Base-by-base conservation (phyloP, 1,140 invertebrate genomes). In the Pollicipes pollicipes region DNA sequence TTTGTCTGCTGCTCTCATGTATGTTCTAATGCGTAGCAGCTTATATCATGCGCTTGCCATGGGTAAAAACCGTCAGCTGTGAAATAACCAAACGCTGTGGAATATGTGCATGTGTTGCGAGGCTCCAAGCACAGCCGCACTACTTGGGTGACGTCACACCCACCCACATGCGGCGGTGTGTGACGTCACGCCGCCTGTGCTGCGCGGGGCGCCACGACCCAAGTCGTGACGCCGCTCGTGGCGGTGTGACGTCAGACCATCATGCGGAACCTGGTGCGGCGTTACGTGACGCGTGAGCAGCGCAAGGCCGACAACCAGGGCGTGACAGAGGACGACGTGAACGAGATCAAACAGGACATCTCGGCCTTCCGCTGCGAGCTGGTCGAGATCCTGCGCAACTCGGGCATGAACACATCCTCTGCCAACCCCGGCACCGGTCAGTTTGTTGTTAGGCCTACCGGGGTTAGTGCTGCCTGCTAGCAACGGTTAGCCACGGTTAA, bases 321-420 rank as follows among this genome's bases (percentile, higher is more conserved):
- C n/a, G 95, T 98, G 13, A 97, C 94, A 0, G 95, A 97, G 81
- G 95, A 98, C 78, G 95, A 98, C 81, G 91, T 98, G 35, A 98
- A 97, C 80, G 95, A 99, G 83, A 97, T 98, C 73, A 98, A 98
- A 81, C 95, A 98, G 81, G 95, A 97, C 79, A 96, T 98, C 71
- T 93, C 90, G 67, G 90, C 92, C 4, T 94, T 96, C 81, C 86
- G 92, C 66, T 95, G 90, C 81, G 95, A 98, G 81, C 84, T 98
- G 10, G 88, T 98, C 63, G 94, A 98, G 82, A 95, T 98, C 74
- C 83, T 98, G 27, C 90, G 91, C 78, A 91, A 91, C 79, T 91
- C 90, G 63, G 92, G 92, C 73, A 93, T 95, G 90, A 92, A 93
- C 77, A 93, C 90, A 0, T 88, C 90, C 45, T 89, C 88, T 0